Base-by-base conservation (phyloP, 2,113 vertebrate species). In the Morone saxatilis region DNA sequence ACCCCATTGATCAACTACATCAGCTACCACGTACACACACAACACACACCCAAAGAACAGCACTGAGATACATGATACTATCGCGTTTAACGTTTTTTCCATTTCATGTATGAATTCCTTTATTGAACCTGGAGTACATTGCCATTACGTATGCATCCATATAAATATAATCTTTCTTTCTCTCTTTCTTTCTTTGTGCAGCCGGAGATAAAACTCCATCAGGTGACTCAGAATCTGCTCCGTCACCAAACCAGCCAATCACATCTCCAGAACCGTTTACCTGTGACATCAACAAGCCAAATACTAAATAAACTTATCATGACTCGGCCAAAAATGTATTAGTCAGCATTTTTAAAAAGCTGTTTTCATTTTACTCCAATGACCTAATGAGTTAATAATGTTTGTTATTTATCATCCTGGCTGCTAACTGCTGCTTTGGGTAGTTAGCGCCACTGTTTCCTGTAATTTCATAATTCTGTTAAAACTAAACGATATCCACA, bases 191-290 rank as follows among this genome's bases (percentile, higher is more conserved):
- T 60, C 41, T 71, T 31, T 31, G 31, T 31, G 31, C 31, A 31
- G 31, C 31, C 31, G 70, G 54, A 48, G 76, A 61, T 53, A 14
- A 51, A 59, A 20, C 72, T 25, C 25, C 9, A n/a, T 53, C 74
- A 62, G 48, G 62, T 62, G 53, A 67, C 25, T n/a, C 53, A 0
- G 17, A 4, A 1, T 31, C 41, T 40, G 10, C 20, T 43, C 65
- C 51, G 80, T 61, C 45, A 31, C 47, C 53, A 59, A 80, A 80
- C 73, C 79, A 76, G 85, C 76, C 87, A 81, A 78, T 89, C 78
- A 71, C 16, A 17, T 67, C 14, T 14, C 47, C 6, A 53, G 17
- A 54, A 19, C 36, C 5, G 41, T 25, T 4, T 14, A 41, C n/a
- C 20, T 61, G 16, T 48, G 36, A 43, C 22, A 9, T 31, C 60